Percentiles rank a stretch among this genome's conserved stretches.
These are phyloP conservation scores for Caenorhabditis briggsae DNA, from an alignment of 1,140 invertebrate species.

Conservation along the genomic window DNA sequence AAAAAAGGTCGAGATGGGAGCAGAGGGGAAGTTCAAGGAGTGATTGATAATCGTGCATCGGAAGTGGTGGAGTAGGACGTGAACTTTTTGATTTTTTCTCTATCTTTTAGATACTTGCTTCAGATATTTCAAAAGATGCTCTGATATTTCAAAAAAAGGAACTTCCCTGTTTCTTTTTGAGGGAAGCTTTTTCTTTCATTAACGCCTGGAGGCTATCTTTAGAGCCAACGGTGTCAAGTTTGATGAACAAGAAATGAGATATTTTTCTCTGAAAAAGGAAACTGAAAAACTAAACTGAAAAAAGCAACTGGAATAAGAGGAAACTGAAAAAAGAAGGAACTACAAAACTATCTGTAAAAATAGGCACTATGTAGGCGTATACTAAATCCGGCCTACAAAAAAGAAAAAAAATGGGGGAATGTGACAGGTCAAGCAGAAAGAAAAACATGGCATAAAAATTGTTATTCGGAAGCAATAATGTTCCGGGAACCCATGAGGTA, in stretches of 20 bases:
- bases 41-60: background rate
- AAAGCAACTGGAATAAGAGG: background rate
- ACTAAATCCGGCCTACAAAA: background rate
- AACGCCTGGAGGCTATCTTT: conserved; percentile 12
- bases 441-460: conserved; percentile 20
- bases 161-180: too few relatives aligned
- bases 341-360: background rate
- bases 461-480: conserved; percentile 48
- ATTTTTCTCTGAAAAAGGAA: background rate
- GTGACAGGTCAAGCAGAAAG: conserved; percentile 36
- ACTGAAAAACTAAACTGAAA: background rate
- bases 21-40: background rate
- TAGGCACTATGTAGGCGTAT: background rate
- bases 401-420: conserved; percentile 5
- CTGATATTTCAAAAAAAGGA: too few relatives aligned
- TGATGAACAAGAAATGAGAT: background rate
- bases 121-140: background rate
- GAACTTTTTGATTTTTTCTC: background rate
- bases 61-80: background rate
- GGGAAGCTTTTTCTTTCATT: background rate
- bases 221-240: background rate
- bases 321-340: background rate
- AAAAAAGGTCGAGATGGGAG: background rate
- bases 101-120: background rate
- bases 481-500: background rate